Base-by-base conservation (phyloP, 2,888 invertebrate genomes). In the Xestia xanthographa region DNA sequence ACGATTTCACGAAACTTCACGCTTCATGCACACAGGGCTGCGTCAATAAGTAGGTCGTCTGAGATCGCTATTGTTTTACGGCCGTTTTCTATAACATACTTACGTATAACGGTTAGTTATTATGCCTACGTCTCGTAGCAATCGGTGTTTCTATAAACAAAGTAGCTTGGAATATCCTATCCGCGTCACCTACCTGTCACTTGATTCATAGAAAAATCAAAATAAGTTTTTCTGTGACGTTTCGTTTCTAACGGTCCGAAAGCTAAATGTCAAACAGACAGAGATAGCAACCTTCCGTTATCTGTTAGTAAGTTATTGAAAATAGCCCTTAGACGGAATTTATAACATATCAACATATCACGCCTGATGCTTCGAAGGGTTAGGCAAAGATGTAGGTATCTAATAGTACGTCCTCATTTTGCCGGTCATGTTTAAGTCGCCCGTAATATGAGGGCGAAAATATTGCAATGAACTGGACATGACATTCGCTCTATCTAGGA, bases 1-100 rank as follows among this genome's bases (percentile, higher is more conserved):
- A 63, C 38, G 26, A 22, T 71, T 77, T 63, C 41, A 41, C 38
- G 45, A 79, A 79, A 71, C 71, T 79, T 71, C 71, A 70, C 22
- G 53, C 14, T 20, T 34, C 5, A 20, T 12, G 22, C 63, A 41
- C 45, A 41, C 45, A 29, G 45, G 26, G 22, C 14, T 62, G 62
- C 26, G 50, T 68, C 43, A 20, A 11, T 78, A 69, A 78, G 26
- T 68, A 60, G 29, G 58, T 29, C 43, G 48, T 29, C 14, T 72
- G 45, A 26, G 26, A 45, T 26, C 26, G 14, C 11, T 56, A 38
- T 58, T 26, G 73, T 73, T 53, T 63, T 41, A 41, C 9, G 41
- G 41, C 9, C 41, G 11, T 11, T 41, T 9, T 41, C 11, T 9
- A 41, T 41, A 11, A 9, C 41, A 6, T 41, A 41, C 41, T 41